Evolutionary conservation across 2,797 vertebrate genomes (phyloP).

Genomic region (Alcedo quadribrachys): DNA sequence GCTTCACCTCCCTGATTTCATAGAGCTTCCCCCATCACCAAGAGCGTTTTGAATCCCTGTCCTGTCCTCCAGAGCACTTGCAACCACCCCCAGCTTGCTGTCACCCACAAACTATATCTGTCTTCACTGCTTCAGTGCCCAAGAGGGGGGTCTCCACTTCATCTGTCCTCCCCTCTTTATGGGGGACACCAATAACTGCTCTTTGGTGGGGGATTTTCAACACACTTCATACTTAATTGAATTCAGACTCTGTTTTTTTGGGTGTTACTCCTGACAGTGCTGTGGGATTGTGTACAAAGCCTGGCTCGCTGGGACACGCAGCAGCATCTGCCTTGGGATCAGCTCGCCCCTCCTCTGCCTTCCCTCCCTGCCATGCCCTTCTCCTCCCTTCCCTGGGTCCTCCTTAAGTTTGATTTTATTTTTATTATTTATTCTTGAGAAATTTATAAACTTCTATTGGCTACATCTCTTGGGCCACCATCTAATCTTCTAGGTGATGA

Average conservation of each 20-base stretch:
- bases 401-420: background rate
- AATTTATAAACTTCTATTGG: background rate
- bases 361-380: background rate
- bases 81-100: background rate
- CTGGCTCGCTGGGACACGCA: accelerated
- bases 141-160: background rate
- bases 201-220: background rate
- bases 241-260: accelerated
- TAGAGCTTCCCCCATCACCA: background rate
- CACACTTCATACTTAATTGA: background rate
- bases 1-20: background rate
- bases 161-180: background rate
- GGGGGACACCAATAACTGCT: accelerated
- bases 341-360: no score
- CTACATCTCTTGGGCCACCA: background rate
- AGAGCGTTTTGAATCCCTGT: background rate
- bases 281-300: background rate
- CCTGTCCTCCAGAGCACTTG: background rate
- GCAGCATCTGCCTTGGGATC: accelerated
- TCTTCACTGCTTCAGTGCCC: background rate
- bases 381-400: background rate
- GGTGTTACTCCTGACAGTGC: background rate
- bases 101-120: background rate
- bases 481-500: constrained; percentile 13
- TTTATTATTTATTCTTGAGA: background rate